Conservation (phyloP, 1,140 invertebrate genomes). For the Elymnias hypermnestra region DNA sequence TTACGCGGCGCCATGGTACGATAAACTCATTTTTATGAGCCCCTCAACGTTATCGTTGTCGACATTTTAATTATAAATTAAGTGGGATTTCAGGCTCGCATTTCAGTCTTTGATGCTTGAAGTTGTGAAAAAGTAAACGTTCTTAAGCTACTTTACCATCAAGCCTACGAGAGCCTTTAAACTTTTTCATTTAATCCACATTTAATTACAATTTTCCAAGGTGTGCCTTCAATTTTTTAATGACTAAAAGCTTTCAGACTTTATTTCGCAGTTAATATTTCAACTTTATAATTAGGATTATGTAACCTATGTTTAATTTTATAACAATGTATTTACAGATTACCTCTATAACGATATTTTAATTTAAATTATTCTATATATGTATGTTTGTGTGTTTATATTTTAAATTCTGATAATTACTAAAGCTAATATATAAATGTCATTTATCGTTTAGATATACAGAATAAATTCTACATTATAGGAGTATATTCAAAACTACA, state of each 20-base stretch:
- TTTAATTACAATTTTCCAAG: constrained; percentile 26
- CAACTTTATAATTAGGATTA: no score
- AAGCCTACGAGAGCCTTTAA: constrained; percentile 18
- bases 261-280: no score
- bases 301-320: no score
- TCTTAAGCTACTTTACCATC: constrained; percentile 26
- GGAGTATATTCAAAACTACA: no score
- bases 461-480: no score
- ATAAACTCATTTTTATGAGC: constrained; percentile 59
- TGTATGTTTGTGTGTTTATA: no score
- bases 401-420: no score
- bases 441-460: no score
- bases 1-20: constrained; percentile 40
- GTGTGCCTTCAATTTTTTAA: constrained; percentile 18
- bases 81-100: constrained; percentile 38
- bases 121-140: constrained; percentile 28
- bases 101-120: constrained; percentile 31
- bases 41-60: constrained; percentile 44
- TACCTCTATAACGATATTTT: no score
- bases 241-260: constrained; percentile 4
- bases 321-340: no score
- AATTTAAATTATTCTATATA: no score
- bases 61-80: constrained; percentile 56
- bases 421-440: no score
- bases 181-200: constrained; percentile 25